phyloP scores from a whole-genome alignment of 2,113 vertebrate genomes.

The Danionella cerebrum region DNA sequence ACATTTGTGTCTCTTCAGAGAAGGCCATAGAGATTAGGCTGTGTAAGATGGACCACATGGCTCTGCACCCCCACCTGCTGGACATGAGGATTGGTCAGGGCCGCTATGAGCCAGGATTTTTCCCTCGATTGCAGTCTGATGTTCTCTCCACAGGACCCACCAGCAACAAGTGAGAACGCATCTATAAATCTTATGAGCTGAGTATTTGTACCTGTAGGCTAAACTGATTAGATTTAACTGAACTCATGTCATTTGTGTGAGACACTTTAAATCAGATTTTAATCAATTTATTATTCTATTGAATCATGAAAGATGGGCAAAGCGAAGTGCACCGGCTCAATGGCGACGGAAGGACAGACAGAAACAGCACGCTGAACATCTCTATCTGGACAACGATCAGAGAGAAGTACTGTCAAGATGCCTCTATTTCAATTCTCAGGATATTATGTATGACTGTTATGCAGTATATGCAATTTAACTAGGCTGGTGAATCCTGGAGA shows the following conservation, averaged over 20 bases:
- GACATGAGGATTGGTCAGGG: constrained; percentile 99
- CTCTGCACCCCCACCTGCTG: constrained; percentile 90
- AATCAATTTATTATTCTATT: background rate
- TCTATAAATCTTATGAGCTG: background rate
- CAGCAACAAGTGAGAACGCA: constrained; percentile 89
- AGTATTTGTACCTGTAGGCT: too few relatives aligned
- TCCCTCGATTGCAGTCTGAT: constrained; percentile 89
- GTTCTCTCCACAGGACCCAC: constrained; percentile 89
- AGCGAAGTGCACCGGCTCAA: constrained; percentile 92
- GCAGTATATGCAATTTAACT: too few relatives aligned
- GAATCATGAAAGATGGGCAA: constrained; percentile 79
- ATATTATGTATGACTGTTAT: too few relatives aligned
- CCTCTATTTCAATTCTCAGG: too few relatives aligned
- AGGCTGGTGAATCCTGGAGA: too few relatives aligned
- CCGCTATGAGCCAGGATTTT: constrained; percentile 94
- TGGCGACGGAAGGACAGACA: constrained; percentile 92
- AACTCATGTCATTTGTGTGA: too few relatives aligned
- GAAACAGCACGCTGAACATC: constrained; percentile 92
- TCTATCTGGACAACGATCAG: constrained; percentile 95
- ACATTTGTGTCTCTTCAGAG: constrained; percentile 60
- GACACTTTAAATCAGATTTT: background rate
- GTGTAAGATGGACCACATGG: constrained; percentile 93
- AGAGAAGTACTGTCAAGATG: constrained; percentile 73
- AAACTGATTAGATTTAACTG: too few relatives aligned
- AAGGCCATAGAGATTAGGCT: constrained; percentile 91